Evolutionary conservation across 2,113 vertebrate genomes (phyloP), one percentile per base, ranked within the genome.

Genomic region (Beaufortia kweichowensis): DNA sequence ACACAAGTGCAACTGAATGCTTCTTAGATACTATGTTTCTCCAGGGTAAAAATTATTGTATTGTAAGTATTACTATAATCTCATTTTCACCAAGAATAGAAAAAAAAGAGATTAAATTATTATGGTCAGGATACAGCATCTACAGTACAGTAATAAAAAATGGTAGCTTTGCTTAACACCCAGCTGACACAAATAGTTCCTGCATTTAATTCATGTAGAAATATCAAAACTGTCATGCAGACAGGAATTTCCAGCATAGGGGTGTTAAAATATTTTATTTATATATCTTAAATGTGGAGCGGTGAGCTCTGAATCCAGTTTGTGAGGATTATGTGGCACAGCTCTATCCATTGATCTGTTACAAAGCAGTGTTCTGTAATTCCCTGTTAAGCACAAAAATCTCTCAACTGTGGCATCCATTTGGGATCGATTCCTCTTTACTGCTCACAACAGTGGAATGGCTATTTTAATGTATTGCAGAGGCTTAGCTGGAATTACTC

Each of bases 381-480:
- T 70, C 43, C 15, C 24, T 43, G 17, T 46, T 31, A 41, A 23
- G 39, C 41, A 46, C 35, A 67, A 50, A n/a, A 48, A 69, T 69
- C 63, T 35, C 53, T 11, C 35, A 24, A 29, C 56, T 61, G 10
- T 59, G n/a, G 56, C 57, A 60, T 50, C n/a, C 0, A 9, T 57
- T 63, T 14, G 6, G 59, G 57, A 68, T 57, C 39, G 8, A 69
- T 75, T 56, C 31, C 46, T 63, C 53, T 74, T 57, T 63, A 17
- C 56, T 46, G 29, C 60, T 65, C 29, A 77, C 23, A n/a, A 35
- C 28, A 73, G 29, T 43, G 43, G 9, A 77, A 67, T 26, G 48
- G 24, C 21, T 59, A n/a, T 59, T 67, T 67, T 76, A 57, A 68
- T 75, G 60, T 23, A n/a, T n/a, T n/a, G n/a, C n/a, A n/a, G n/a